phyloP scores from a whole-genome alignment of 2,797 vertebrate genomes.

The Lutjanus campechanus region DNA sequence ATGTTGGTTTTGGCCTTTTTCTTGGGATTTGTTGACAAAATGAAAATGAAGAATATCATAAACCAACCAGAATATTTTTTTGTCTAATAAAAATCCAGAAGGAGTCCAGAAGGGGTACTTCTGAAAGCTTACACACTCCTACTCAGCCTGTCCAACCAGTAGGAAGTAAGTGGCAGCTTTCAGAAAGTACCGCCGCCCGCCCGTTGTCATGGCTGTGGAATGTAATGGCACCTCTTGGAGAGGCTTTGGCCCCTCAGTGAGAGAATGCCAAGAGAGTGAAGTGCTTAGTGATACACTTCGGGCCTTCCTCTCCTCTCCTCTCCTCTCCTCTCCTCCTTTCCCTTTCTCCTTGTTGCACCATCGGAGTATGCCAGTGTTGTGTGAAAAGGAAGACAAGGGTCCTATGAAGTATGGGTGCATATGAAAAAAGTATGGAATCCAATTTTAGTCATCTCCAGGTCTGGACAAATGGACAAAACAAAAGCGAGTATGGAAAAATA shows the following conservation, averaged over 20 bases:
- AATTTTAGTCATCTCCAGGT: too few relatives aligned
- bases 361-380: neutral
- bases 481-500: too few relatives aligned
- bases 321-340: slow-evolving; percentile 14
- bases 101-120: neutral
- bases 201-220: slow-evolving; percentile 78
- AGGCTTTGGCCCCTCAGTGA: slow-evolving; percentile 59
- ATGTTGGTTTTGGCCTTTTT: neutral
- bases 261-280: slow-evolving; percentile 55
- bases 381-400: too few relatives aligned
- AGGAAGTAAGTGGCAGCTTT: slow-evolving; percentile 63
- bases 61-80: neutral
- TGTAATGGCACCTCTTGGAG: slow-evolving; percentile 72
- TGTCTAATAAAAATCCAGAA: neutral
- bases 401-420: too few relatives aligned
- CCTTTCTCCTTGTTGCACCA: neutral
- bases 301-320: slow-evolving; percentile 18
- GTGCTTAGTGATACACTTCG: slow-evolving; percentile 48
- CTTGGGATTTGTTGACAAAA: neutral
- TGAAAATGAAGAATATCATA: neutral
- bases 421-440: too few relatives aligned
- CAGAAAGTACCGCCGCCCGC: slow-evolving; percentile 52
- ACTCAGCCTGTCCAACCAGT: slow-evolving; percentile 23
- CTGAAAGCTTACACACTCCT: slow-evolving; percentile 7
- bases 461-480: too few relatives aligned